Conservation (phyloP, 2,113 vertebrate genomes). For the Datnioides undecimradiatus region DNA sequence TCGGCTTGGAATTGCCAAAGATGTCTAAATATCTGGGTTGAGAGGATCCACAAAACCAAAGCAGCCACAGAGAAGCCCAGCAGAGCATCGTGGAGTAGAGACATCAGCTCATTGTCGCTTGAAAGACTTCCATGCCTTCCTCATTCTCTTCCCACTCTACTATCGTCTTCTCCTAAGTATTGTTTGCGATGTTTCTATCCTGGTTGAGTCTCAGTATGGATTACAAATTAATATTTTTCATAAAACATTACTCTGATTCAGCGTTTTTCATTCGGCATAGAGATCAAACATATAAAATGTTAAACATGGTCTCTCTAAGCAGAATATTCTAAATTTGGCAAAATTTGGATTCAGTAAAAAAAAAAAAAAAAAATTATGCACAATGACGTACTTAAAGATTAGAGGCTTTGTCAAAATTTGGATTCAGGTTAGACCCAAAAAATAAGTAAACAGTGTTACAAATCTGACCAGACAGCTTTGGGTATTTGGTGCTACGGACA, state of each 20-base stretch:
- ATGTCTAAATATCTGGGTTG: conserved; percentile 48
- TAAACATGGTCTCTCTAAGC: not conserved
- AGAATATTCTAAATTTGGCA: not conserved
- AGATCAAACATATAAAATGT: not conserved
- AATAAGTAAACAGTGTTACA: not conserved
- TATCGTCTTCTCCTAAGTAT: conserved; percentile 5
- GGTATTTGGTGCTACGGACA: not conserved
- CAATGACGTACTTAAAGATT: not conserved
- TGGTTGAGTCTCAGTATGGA: not conserved
- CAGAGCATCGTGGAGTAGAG: conserved; percentile 27
- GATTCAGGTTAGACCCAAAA: not conserved
- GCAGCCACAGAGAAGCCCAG: conserved; percentile 14
- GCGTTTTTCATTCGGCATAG: not conserved
- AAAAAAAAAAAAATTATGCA: too few relatives aligned
- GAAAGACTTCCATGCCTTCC: conserved; percentile 16
- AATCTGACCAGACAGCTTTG: not conserved
- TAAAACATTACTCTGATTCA: too few relatives aligned
- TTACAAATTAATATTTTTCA: not conserved
- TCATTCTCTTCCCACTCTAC: not conserved
- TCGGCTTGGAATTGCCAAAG: conserved; percentile 81
- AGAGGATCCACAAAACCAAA: conserved; percentile 22
- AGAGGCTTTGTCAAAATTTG: not conserved
- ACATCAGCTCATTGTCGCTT: conserved; percentile 12
- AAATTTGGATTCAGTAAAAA: not conserved
- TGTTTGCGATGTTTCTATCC: not conserved